A percentile compares a stretch with the other conserved stretches of the same genome.
phyloP scores from a whole-genome alignment of 2,797 vertebrate species.

The Siniperca obscura region DNA sequence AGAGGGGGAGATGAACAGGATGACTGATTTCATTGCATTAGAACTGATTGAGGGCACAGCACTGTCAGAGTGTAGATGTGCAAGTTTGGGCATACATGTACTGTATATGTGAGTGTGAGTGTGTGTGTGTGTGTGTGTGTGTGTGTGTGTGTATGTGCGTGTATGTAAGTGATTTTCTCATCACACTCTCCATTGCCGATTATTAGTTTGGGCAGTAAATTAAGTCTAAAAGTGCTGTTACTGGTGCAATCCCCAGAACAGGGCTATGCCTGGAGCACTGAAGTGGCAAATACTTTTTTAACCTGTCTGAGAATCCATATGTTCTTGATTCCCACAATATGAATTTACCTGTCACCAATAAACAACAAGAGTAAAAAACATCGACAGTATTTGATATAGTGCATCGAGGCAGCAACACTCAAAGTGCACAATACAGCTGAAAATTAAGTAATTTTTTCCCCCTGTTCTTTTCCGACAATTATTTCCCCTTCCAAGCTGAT shows the following conservation, averaged over 20 bases:
- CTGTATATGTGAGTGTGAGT: not conserved
- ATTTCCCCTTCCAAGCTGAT: not conserved
- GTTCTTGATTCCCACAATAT: constrained; percentile 26
- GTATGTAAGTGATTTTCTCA: constrained; percentile 40
- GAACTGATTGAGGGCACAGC: constrained; percentile 55
- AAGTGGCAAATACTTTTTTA: constrained; percentile 47
- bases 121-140: too few species aligned
- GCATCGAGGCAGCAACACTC: not conserved
- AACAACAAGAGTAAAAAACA: constrained; percentile 26
- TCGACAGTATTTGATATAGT: not conserved
- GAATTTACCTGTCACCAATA: constrained; percentile 32
- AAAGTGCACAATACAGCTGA: not conserved
- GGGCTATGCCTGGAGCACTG: constrained; percentile 32
- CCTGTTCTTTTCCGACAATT: not conserved
- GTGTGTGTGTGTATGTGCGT: constrained; percentile 8
- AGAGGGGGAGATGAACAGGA: constrained; percentile 36
- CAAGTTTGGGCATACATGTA: constrained; percentile 27
- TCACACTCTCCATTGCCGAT: constrained; percentile 62
- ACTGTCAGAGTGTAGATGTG: constrained; percentile 45
- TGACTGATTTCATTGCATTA: constrained; percentile 68
- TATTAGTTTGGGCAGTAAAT: constrained; percentile 74
- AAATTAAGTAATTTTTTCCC: not conserved
- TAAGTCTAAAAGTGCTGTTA: constrained; percentile 69
- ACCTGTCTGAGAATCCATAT: constrained; percentile 25
- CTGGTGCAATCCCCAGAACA: constrained; percentile 49